phyloP scores from a whole-genome alignment of 2,113 vertebrate genomes.

The Menura novaehollandiae region DNA sequence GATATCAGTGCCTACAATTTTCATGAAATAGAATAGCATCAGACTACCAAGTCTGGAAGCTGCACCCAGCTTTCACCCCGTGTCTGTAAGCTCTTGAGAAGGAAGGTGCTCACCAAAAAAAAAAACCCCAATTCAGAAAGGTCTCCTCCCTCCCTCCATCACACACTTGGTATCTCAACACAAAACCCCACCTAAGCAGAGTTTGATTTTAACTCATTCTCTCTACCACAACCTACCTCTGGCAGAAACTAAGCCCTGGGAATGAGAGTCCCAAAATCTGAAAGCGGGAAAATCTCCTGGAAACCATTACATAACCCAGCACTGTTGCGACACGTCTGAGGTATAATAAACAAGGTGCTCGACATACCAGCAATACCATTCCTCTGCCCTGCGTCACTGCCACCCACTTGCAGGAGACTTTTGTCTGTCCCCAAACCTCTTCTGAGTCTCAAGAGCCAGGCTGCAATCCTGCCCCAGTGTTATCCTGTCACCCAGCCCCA shows the following conservation, averaged over 20 bases:
- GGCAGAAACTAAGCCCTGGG: constrained; percentile 16
- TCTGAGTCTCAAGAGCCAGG: neutral
- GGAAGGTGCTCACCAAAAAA: neutral
- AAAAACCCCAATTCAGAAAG: neutral
- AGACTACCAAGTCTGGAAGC: neutral
- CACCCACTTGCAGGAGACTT: constrained; percentile 29
- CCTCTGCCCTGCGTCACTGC: neutral
- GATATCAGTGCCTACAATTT: neutral
- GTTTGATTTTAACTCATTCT: neutral
- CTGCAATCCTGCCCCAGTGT: neutral
- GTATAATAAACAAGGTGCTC: constrained; percentile 38
- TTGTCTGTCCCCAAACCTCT: neutral
- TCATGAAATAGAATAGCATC: neutral
- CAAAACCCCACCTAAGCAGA: neutral
- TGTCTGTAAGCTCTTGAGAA: neutral
- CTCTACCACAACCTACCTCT: neutral
- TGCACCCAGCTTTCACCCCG: neutral
- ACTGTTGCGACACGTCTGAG: constrained; percentile 5
- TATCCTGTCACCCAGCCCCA: neutral
- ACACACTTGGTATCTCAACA: neutral
- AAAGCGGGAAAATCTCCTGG: constrained; percentile 23
- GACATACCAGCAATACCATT: constrained; percentile 35
- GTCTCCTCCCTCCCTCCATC: neutral
- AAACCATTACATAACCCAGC: constrained; percentile 28
- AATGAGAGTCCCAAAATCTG: neutral